phyloP scores from a whole-genome alignment of 2,113 vertebrate species.

The Lathamus discolor region DNA sequence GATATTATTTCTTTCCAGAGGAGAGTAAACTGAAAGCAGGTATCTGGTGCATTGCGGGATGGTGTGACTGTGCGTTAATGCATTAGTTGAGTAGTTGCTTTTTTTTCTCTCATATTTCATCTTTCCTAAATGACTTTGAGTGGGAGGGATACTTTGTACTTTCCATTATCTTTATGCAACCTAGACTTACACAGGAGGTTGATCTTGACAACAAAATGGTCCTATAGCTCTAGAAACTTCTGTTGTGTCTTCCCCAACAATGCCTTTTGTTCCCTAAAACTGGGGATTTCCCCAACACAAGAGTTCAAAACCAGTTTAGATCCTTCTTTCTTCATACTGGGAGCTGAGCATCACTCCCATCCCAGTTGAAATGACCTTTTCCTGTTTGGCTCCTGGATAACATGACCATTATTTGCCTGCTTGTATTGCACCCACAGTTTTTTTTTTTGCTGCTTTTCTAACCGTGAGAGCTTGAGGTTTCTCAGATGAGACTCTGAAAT shows the following conservation, averaged over 20 bases:
- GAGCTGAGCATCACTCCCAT: neutral
- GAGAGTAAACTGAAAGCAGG: neutral
- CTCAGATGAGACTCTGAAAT: neutral
- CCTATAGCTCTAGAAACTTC: neutral
- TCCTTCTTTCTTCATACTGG: neutral
- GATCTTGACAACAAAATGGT: fast-evolving
- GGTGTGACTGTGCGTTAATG: neutral
- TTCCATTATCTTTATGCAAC: neutral
- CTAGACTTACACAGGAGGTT: neutral
- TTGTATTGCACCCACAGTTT: neutral
- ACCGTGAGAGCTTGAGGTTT: neutral
- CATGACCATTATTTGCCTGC: fast-evolving
- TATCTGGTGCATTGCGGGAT: neutral
- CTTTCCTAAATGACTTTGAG: neutral
- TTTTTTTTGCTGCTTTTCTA: neutral
- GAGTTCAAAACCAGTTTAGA: neutral
- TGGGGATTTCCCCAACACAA: neutral
- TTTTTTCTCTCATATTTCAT: neutral
- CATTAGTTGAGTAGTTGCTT: neutral
- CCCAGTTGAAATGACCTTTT: neutral
- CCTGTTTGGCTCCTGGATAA: neutral
- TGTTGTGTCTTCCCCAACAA: neutral
- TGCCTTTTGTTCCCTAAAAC: neutral
- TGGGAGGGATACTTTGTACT: neutral
- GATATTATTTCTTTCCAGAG: neutral